Evolutionary conservation across 2,888 invertebrate species (phyloP), one percentile per base, ranked within the genome.

Genomic region (Aspidiotus rigidus): DNA sequence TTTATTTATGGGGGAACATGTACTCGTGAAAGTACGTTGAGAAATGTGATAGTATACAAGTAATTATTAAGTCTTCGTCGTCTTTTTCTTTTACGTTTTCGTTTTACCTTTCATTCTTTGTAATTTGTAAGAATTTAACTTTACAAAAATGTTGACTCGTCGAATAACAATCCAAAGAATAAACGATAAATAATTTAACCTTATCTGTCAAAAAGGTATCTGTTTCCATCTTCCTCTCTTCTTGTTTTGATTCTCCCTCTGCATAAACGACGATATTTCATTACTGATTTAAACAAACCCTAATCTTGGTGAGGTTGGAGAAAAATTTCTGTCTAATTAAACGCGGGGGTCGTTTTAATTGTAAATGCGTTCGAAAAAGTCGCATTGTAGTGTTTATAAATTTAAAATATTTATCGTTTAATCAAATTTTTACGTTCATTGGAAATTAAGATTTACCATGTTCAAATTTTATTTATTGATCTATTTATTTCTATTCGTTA

Each of bases 391-490:
- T 28, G 28, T 28, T 67, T 67, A 66, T 42, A 57, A 59, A 59
- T 59, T 59, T 67, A 67, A 57, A 56, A 67, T 66, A 40, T 49
- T 42, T 66, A 67, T 67, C 53, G 53, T 67, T 67, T 67, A 67
- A 67, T 67, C 60, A 67, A 67, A 67, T 67, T 67, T 28, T 53
- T 60, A 67, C 60, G 57, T 59, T 67, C 44, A 59, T 67, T 60
- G 59, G 41, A 59, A 67, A 60, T 67, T 60, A 16, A 53, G 60
- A 60, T 67, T 67, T 67, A 67, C 67, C 67, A 67, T 67, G 67
- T 67, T 67, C 67, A 67, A 64, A 67, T 44, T 28, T 28, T 28
- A 28, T 28, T 28, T 28, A 28, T 28, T 28, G 28, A 28, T 28
- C 28, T 28, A 28, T 28, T 28, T 28, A 39, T 16, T 55, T 64